Conservation (phyloP, 2,888 invertebrate genomes). For the Amphimallon solstitiale region DNA sequence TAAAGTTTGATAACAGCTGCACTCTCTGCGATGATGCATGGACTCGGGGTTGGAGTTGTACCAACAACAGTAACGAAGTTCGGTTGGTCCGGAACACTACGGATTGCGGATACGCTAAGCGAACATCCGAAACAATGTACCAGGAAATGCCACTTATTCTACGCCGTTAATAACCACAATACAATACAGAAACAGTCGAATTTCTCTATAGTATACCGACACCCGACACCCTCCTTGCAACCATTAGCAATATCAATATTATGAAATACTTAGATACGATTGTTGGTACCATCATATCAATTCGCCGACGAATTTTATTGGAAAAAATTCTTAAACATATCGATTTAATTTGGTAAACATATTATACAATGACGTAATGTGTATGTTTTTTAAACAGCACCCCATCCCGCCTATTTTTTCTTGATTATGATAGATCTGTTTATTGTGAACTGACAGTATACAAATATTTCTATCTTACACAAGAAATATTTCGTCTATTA, state of each 20-base stretch:
- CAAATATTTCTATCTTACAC: too few relatives aligned
- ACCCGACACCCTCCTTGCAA: background rate
- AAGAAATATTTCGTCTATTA: too few relatives aligned
- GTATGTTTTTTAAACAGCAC: too few relatives aligned
- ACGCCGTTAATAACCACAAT: conserved; percentile 22
- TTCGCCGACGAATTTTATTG: too few relatives aligned
- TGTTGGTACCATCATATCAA: too few relatives aligned
- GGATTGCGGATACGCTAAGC: conserved; percentile 27
- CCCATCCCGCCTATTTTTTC: too few relatives aligned
- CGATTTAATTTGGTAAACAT: too few relatives aligned
- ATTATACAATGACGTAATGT: too few relatives aligned
- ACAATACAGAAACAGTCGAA: conserved; percentile 15
- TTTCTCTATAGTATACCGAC: background rate
- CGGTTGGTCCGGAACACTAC: conserved; percentile 21
- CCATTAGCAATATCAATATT: background rate
- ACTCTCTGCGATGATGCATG: conserved; percentile 57
- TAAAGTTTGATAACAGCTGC: conserved; percentile 60
- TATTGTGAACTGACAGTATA: too few relatives aligned
- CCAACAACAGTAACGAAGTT: conserved; percentile 41
- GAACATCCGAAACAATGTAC: conserved; percentile 30
- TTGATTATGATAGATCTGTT: too few relatives aligned
- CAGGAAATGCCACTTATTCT: conserved; percentile 24
- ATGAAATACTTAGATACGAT: too few relatives aligned
- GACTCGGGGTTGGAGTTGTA: conserved; percentile 37
- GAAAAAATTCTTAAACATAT: too few relatives aligned